Percentiles rank a stretch among this genome's conserved stretches.
phyloP scores from a whole-genome alignment of 2,797 vertebrate species.

The Lagorchestes hirsutus region DNA sequence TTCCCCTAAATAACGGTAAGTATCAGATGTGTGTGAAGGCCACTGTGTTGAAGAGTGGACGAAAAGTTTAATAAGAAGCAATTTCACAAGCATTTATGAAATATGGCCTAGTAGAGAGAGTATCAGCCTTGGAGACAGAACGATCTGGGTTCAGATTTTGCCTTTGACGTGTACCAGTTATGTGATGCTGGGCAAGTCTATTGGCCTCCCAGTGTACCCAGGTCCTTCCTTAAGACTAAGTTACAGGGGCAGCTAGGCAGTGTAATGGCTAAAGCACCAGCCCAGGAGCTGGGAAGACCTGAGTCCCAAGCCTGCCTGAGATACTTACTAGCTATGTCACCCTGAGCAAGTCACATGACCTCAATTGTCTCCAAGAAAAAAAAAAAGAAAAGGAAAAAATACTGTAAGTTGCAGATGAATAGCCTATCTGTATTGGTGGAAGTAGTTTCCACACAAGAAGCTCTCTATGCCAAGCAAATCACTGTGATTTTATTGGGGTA shows the following conservation, averaged over 20 bases:
- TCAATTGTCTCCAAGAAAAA: neutral
- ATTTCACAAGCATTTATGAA: neutral
- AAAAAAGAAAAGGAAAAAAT: no score
- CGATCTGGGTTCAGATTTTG: neutral
- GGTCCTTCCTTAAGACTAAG: neutral
- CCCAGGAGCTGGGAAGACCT: no score
- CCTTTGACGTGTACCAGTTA: neutral
- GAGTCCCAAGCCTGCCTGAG: neutral
- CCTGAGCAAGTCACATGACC: neutral
- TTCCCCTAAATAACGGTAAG: accelerated
- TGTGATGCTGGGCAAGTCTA: neutral
- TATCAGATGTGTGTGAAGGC: neutral
- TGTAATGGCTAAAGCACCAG: neutral
- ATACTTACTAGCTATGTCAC: neutral
- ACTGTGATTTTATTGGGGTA: neutral
- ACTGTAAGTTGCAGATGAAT: neutral
- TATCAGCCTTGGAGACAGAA: neutral
- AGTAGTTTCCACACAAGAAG: neutral
- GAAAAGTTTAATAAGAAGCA: neutral
- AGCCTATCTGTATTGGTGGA: neutral
- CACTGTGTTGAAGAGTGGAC: neutral
- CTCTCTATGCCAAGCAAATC: neutral
- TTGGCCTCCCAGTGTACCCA: neutral
- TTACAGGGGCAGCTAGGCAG: neutral
- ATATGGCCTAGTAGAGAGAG: neutral